phyloP scores from a whole-genome alignment of 2,113 vertebrate species.

The Ptilorrhoa leucosticta region DNA sequence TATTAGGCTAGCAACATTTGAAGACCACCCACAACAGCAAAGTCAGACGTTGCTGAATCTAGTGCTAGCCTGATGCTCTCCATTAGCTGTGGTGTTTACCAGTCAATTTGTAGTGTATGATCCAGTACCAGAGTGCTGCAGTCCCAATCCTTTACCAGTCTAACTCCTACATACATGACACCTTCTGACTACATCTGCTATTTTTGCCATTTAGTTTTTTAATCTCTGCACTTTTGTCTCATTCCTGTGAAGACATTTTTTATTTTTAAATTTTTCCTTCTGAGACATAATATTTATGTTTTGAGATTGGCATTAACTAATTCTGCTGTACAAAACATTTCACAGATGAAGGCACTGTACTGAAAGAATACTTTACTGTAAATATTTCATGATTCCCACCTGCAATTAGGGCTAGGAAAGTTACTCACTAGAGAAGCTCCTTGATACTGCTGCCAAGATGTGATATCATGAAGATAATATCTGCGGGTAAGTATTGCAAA shows the following conservation, averaged over 20 bases:
- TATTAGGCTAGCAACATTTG: slow-evolving; percentile 47
- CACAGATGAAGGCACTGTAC: background rate
- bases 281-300: slow-evolving; percentile 38
- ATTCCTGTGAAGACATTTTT: background rate
- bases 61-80: slow-evolving; percentile 11
- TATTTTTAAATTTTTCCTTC: background rate
- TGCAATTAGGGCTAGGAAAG: slow-evolving; percentile 26
- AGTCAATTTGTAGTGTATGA: background rate
- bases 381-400: slow-evolving; percentile 21
- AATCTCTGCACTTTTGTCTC: background rate
- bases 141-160: background rate
- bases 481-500: slow-evolving; percentile 19
- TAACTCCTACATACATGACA: background rate
- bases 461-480: slow-evolving; percentile 38
- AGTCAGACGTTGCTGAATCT: slow-evolving; percentile 29
- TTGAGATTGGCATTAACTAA: slow-evolving; percentile 3
- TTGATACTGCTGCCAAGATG: slow-evolving; percentile 47
- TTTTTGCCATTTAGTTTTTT: slow-evolving; percentile 17
- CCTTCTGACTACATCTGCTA: slow-evolving; percentile 12
- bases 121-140: background rate
- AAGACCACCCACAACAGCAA: slow-evolving; percentile 41
- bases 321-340: background rate
- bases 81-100: slow-evolving; percentile 18
- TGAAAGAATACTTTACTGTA: slow-evolving; percentile 27
- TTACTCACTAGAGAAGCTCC: slow-evolving; percentile 17